A percentile compares a stretch with the other conserved stretches of the same genome.
Evolutionary conservation across 2,113 vertebrate species (phyloP).

Genomic region (Aldabrachelys gigantea): DNA sequence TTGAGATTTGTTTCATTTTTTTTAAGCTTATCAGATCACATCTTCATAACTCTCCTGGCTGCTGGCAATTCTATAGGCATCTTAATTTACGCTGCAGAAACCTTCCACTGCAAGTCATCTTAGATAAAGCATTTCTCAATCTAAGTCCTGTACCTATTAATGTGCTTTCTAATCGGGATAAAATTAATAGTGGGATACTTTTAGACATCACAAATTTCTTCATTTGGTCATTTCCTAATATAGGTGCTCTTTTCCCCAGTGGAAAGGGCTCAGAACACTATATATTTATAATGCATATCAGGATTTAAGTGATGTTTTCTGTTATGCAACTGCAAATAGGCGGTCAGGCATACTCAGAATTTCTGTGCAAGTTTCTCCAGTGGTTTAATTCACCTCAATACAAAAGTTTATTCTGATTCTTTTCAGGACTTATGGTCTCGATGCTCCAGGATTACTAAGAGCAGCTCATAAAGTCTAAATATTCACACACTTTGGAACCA

Average conservation of each 20-base stretch:
- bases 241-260: not conserved
- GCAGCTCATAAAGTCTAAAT: not conserved
- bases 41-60: not conserved
- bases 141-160: not conserved
- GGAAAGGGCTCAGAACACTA: not conserved
- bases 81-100: not conserved
- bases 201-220: not conserved
- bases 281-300: not conserved
- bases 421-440: not conserved
- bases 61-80: fast-evolving
- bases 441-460: not conserved
- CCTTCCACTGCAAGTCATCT: fast-evolving
- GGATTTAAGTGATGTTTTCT: fast-evolving
- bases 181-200: not conserved
- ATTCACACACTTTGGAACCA: not conserved
- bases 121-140: not conserved
- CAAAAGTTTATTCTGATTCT: fast-evolving
- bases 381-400: not conserved
- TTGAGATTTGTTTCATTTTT: fast-evolving
- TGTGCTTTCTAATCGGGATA: not conserved
- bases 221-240: not conserved
- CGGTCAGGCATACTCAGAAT: not conserved
- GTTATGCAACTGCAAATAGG: not conserved
- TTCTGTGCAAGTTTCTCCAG: not conserved
- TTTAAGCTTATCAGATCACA: not conserved